Percentiles rank a stretch among this genome's conserved stretches.
Conservation (phyloP, 2,797 vertebrate species). For the Channa striata region DNA sequence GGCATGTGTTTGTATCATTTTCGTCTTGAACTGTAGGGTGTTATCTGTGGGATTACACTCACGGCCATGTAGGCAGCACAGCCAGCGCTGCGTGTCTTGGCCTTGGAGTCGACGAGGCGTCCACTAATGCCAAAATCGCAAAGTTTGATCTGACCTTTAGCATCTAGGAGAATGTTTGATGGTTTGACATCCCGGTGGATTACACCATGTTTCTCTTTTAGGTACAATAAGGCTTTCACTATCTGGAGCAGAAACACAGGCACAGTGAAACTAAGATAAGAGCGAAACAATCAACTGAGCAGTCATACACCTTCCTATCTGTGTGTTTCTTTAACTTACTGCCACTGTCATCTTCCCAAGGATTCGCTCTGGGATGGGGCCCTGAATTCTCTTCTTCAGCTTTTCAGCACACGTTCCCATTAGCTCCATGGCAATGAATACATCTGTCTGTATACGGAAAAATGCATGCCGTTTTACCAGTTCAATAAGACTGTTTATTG, state of each 20-base stretch:
- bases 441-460: slow-evolving; percentile 87
- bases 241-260: slow-evolving; percentile 80
- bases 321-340: slow-evolving; percentile 79
- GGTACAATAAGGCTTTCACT: slow-evolving; percentile 93
- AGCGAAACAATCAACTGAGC: neutral
- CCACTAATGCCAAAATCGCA: slow-evolving; percentile 98
- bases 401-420: slow-evolving; percentile 98
- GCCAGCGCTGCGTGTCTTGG: slow-evolving; percentile 94
- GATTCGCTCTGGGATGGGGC: slow-evolving; percentile 94
- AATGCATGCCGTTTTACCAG: slow-evolving; percentile 30
- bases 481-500: neutral
- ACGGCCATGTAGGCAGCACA: slow-evolving; percentile 98
- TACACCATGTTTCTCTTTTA: slow-evolving; percentile 96
- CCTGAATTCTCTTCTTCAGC: slow-evolving; percentile 96
- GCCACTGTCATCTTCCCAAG: slow-evolving; percentile 97
- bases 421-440: slow-evolving; percentile 98
- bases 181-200: slow-evolving; percentile 97
- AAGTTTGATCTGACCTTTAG: slow-evolving; percentile 94
- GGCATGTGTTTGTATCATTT: neutral
- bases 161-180: slow-evolving; percentile 95
- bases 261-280: neutral
- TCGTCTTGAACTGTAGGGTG: no score
- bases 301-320: no score
- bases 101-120: slow-evolving; percentile 95
- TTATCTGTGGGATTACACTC: slow-evolving; percentile 57